A percentile compares a stretch with the other conserved stretches of the same genome.
Evolutionary conservation across 2,113 vertebrate species (phyloP).

Genomic region (Scolopax mira): DNA sequence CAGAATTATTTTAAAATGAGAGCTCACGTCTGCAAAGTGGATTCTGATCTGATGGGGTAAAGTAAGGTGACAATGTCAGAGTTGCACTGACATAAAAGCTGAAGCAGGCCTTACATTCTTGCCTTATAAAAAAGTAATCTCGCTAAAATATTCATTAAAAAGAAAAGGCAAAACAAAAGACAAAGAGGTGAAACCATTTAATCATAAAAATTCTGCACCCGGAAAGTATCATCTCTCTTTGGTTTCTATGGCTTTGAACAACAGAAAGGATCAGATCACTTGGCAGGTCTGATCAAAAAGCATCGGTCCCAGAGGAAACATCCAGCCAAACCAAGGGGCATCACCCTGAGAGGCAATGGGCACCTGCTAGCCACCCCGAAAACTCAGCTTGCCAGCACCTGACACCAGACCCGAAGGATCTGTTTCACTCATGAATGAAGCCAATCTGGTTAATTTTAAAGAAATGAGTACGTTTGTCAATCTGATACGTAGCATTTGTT

Average conservation of each 20-base stretch:
- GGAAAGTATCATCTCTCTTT: background rate
- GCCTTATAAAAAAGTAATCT: conserved; percentile 7
- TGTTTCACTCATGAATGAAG: background rate
- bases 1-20: background rate
- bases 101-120: background rate
- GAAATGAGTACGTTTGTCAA: background rate
- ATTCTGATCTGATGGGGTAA: background rate
- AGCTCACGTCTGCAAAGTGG: background rate
- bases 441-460: background rate
- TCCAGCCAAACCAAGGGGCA: background rate
- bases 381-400: background rate
- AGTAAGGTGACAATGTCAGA: background rate
- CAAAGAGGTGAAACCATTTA: background rate
- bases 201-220: background rate
- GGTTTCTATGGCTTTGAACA: background rate
- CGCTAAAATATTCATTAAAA: conserved; percentile 37
- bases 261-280: background rate
- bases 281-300: background rate
- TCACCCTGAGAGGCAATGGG: background rate
- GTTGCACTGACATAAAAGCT: background rate
- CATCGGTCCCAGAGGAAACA: background rate
- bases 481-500: background rate
- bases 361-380: background rate
- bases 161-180: conserved; percentile 5
- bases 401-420: background rate